Evolutionary conservation across 2,113 vertebrate species (phyloP).

Genomic region (Hemiscyllium ocellatum): DNA sequence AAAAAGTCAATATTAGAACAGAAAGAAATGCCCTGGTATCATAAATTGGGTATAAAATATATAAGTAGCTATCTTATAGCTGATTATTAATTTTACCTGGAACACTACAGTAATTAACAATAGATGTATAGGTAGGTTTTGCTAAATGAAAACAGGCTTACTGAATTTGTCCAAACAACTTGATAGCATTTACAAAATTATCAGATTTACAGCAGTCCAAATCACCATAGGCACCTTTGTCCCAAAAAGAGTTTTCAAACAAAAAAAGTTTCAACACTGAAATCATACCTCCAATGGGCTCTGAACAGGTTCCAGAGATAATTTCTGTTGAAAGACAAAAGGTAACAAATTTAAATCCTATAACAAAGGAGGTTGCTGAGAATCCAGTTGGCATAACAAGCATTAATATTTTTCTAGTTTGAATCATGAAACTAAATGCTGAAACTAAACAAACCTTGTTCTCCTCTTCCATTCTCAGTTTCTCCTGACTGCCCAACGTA

Average conservation of each 20-base stretch:
- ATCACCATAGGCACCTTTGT: not conserved
- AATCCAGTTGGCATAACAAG: not conserved
- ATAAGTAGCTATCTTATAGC: not conserved
- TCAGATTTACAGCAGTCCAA: no score
- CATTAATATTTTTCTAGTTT: not conserved
- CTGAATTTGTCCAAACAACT: not conserved
- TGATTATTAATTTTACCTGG: not conserved
- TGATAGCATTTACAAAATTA: not conserved
- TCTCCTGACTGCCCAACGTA: constrained; percentile 67
- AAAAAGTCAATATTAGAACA: constrained; percentile 4
- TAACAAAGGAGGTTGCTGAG: not conserved
- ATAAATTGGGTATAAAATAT: not conserved
- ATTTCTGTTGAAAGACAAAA: not conserved
- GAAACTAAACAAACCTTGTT: constrained; percentile 60
- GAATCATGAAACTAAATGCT: not conserved
- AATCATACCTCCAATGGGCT: constrained; percentile 59
- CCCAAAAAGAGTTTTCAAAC: no score
- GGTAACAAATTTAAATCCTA: not conserved
- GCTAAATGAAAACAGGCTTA: not conserved
- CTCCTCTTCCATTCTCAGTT: constrained; percentile 59
- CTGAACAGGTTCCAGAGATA: constrained; percentile 40
- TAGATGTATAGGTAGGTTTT: no score
- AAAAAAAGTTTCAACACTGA: not conserved
- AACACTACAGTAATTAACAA: not conserved
- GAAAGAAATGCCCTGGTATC: not conserved